A percentile compares a stretch with the other conserved stretches of the same genome.
These are phyloP conservation scores for Sturnus vulgaris DNA, from an alignment of 2,113 vertebrate genomes.

Conservation along the genomic window DNA sequence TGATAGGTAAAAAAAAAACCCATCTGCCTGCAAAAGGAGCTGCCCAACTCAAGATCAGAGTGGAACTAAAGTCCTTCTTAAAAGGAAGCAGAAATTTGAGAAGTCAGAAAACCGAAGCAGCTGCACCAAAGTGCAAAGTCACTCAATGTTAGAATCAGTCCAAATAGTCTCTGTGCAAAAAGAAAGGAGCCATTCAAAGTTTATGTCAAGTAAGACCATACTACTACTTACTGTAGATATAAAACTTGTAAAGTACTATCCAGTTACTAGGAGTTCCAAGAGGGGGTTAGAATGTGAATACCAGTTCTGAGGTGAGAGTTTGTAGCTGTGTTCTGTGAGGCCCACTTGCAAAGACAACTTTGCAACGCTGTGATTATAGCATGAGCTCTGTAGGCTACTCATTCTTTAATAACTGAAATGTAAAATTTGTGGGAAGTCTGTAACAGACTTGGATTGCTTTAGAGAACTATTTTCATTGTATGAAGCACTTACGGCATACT, in stretches of 20 bases:
- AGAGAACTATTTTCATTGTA: neutral
- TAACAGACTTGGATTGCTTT: neutral
- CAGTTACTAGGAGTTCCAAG: neutral
- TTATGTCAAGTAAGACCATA: neutral
- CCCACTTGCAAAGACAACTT: neutral
- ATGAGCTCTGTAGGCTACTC: neutral
- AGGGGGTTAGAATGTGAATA: accelerated
- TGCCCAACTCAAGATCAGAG: neutral
- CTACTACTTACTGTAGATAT: neutral
- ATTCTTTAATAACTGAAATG: neutral
- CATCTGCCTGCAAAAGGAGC: neutral
- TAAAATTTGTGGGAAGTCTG: neutral
- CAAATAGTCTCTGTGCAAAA: neutral
- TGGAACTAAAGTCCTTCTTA: neutral
- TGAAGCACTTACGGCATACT: neutral
- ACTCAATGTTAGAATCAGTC: neutral
- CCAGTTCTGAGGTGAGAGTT: neutral
- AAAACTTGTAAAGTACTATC: neutral
- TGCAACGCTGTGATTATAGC: neutral
- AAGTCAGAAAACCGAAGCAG: neutral
- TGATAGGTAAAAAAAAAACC: neutral
- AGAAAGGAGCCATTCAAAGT: accelerated
- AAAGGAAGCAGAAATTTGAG: neutral
- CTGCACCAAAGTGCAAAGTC: neutral
- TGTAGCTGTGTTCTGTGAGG: accelerated